Percentiles rank a stretch among this genome's conserved stretches.
Conservation (phyloP, 2,113 vertebrate species). For the Illadopsis cleaveri region DNA sequence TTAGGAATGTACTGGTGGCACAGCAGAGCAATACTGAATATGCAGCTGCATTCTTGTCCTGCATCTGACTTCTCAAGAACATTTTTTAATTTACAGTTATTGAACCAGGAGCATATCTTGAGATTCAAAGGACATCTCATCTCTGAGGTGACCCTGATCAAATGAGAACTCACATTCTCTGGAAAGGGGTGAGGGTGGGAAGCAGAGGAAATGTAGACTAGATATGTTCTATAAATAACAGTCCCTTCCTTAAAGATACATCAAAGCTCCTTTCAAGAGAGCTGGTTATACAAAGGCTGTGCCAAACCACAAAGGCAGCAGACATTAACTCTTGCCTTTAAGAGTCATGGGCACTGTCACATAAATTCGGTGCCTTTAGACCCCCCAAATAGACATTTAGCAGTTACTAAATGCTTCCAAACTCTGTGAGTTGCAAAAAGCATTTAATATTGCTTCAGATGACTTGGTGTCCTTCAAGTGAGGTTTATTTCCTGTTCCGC, state of each 20-base stretch:
- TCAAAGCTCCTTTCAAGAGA: not conserved
- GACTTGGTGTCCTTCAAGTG: not conserved
- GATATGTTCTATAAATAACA: not conserved
- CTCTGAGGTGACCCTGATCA: not conserved
- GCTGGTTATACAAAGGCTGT: not conserved
- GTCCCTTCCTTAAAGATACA: not conserved
- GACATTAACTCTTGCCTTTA: not conserved
- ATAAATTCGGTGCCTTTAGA: not conserved
- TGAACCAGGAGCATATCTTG: not conserved
- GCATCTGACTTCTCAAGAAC: not conserved
- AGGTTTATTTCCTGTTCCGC: not conserved
- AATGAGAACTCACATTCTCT: not conserved
- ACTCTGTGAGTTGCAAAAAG: not conserved
- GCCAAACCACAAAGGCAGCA: not conserved
- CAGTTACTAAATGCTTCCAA: not conserved
- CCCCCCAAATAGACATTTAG: not conserved
- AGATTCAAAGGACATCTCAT: not conserved
- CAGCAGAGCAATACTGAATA: not conserved
- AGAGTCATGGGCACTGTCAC: not conserved
- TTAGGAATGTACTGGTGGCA: not conserved
- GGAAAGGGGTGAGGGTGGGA: not conserved
- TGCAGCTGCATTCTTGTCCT: not conserved
- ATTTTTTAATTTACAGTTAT: not conserved
- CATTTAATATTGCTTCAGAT: not conserved
- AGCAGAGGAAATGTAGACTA: not conserved